Conservation (phyloP, 1,140 invertebrate species). For the Drosophila mauritiana region DNA sequence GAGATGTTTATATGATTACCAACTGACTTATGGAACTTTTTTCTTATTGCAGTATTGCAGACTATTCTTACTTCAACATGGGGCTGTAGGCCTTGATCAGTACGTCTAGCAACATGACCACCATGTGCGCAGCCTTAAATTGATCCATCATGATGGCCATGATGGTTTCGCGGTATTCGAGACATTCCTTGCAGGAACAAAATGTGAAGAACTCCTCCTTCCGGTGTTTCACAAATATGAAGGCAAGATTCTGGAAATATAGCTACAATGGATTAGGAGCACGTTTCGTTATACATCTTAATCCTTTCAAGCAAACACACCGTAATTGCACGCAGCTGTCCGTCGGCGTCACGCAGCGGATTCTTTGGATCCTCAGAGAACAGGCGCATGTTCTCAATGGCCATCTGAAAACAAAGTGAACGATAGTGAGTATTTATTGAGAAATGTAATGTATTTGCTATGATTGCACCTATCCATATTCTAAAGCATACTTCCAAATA, state of each 20-base stretch:
- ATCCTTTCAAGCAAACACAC: slow-evolving; percentile 34
- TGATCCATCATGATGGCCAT: slow-evolving; percentile 83
- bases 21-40: not conserved
- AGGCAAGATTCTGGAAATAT: slow-evolving; percentile 81
- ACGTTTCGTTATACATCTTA: slow-evolving; percentile 9
- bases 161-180: slow-evolving; percentile 83
- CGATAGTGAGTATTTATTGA: not conserved
- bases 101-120: slow-evolving; percentile 79
- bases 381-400: slow-evolving; percentile 73
- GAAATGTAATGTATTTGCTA: too few species aligned
- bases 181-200: slow-evolving; percentile 83
- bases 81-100: slow-evolving; percentile 81
- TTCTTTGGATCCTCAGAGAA: slow-evolving; percentile 75
- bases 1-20: not conserved
- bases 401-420: slow-evolving; percentile 42
- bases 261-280: slow-evolving; percentile 73
- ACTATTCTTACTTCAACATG: slow-evolving; percentile 72
- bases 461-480: too few species aligned
- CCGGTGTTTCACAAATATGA: slow-evolving; percentile 80
- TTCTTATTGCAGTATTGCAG: not conserved
- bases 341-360: slow-evolving; percentile 65
- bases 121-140: slow-evolving; percentile 82
- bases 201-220: slow-evolving; percentile 81
- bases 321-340: slow-evolving; percentile 79
- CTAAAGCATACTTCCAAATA: too few species aligned